phyloP scores from a whole-genome alignment of 2,113 vertebrate genomes.

The Corythoichthys intestinalis region DNA sequence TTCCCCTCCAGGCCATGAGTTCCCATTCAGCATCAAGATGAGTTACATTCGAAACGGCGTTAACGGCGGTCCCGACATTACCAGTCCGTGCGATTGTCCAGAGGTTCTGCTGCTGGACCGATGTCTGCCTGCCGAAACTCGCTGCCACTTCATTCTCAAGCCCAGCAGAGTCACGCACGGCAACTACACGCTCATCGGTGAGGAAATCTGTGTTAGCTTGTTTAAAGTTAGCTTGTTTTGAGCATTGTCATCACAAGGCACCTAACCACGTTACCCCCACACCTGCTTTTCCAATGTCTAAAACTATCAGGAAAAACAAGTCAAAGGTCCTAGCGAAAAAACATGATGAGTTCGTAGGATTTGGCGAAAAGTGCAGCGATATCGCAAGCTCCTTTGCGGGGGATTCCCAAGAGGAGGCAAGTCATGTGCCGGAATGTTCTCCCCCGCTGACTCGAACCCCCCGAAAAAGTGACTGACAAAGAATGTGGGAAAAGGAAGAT shows the following conservation, averaged over 20 bases:
- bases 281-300: not conserved
- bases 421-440: not conserved
- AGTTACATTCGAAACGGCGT: slow-evolving; percentile 82
- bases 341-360: not conserved
- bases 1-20: slow-evolving; percentile 83
- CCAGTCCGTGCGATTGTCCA: slow-evolving; percentile 70
- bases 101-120: slow-evolving; percentile 79
- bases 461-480: slow-evolving; percentile 4
- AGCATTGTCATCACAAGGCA: too few relatives aligned
- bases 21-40: slow-evolving; percentile 95
- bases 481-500: slow-evolving; percentile 53
- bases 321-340: not conserved
- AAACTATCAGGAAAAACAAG: not conserved
- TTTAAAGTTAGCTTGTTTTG: too few relatives aligned
- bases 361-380: not conserved
- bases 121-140: slow-evolving; percentile 82
- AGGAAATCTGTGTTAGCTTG: slow-evolving; percentile 23
- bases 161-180: slow-evolving; percentile 70
- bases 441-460: not conserved
- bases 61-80: slow-evolving; percentile 34
- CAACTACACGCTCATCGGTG: slow-evolving; percentile 74
- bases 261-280: too few relatives aligned
- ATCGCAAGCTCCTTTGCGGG: not conserved
- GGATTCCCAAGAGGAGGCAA: not conserved
- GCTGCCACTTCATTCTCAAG: slow-evolving; percentile 93